These are phyloP conservation scores for Campoletis sonorensis DNA, from an alignment of 1,140 invertebrate species.

Conservation along the genomic window DNA sequence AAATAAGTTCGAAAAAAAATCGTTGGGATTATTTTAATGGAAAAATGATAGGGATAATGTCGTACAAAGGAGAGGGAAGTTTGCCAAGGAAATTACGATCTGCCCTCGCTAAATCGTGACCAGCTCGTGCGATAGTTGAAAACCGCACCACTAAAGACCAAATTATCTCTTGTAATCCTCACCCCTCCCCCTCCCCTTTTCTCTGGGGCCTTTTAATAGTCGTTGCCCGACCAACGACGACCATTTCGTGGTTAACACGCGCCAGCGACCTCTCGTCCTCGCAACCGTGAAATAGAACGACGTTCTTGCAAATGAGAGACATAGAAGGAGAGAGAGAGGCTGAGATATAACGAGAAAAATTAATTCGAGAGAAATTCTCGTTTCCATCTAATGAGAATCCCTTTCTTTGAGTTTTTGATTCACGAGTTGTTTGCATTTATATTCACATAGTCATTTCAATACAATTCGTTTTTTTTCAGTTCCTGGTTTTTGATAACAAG, in stretches of 20 bases:
- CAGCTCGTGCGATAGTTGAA: neutral
- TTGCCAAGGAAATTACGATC: too few relatives aligned
- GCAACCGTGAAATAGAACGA: neutral
- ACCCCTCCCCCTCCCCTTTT: neutral
- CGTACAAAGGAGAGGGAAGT: too few relatives aligned
- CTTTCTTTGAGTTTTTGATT: too few relatives aligned
- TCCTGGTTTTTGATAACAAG: too few relatives aligned
- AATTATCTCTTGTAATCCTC: neutral
- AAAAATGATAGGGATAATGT: too few relatives aligned
- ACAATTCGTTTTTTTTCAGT: too few relatives aligned
- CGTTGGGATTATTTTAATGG: too few relatives aligned
- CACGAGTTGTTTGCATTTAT: too few relatives aligned
- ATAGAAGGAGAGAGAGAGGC: neutral
- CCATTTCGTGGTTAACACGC: conserved; percentile 1
- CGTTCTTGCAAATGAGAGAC: neutral
- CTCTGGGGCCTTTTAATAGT: neutral
- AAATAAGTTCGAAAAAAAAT: too few relatives aligned
- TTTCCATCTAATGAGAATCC: too few relatives aligned
- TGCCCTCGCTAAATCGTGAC: conserved; percentile 1
- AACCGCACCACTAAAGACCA: neutral
- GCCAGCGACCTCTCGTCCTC: neutral
- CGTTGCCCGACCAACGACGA: neutral
- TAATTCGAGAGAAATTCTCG: too few relatives aligned
- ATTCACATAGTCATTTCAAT: too few relatives aligned
- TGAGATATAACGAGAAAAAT: neutral